Percentiles rank a stretch among this genome's conserved stretches.
phyloP scores from a whole-genome alignment of 2,888 invertebrate species.

The Sarcophaga subvicina region DNA sequence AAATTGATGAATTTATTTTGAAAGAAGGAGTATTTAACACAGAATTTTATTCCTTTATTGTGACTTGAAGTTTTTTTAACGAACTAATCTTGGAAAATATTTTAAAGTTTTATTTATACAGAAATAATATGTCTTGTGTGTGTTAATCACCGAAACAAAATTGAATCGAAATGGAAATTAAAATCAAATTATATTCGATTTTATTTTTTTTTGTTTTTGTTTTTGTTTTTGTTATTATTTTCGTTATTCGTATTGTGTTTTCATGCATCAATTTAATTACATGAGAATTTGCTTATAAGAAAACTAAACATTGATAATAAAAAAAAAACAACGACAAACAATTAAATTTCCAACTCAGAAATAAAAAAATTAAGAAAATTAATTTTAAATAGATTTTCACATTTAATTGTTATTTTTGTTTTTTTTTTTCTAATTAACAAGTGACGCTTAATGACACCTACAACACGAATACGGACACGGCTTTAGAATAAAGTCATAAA shows the following conservation, averaged over 20 bases:
- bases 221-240: constrained; percentile 4
- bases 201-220: too few species aligned
- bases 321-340: constrained; percentile 9
- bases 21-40: too few species aligned
- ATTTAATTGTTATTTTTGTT: neutral
- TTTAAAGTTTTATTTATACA: constrained; percentile 46
- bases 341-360: constrained; percentile 40
- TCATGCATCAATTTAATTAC: constrained; percentile 56
- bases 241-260: constrained; percentile 44
- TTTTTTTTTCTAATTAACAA: neutral
- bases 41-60: neutral
- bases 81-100: constrained; percentile 20
- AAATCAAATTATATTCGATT: constrained; percentile 15
- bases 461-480: too few species aligned
- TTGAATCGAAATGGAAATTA: neutral
- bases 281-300: constrained; percentile 51
- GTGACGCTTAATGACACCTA: constrained; percentile 54
- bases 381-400: constrained; percentile 18
- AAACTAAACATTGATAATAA: constrained; percentile 24
- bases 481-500: neutral
- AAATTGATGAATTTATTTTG: constrained; percentile 7
- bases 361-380: constrained; percentile 27
- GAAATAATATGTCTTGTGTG: too few species aligned
- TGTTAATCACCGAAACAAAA: neutral
- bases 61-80: constrained; percentile 34